Evolutionary conservation across 2,113 vertebrate genomes (phyloP).

Genomic region (Candoia aspera): DNA sequence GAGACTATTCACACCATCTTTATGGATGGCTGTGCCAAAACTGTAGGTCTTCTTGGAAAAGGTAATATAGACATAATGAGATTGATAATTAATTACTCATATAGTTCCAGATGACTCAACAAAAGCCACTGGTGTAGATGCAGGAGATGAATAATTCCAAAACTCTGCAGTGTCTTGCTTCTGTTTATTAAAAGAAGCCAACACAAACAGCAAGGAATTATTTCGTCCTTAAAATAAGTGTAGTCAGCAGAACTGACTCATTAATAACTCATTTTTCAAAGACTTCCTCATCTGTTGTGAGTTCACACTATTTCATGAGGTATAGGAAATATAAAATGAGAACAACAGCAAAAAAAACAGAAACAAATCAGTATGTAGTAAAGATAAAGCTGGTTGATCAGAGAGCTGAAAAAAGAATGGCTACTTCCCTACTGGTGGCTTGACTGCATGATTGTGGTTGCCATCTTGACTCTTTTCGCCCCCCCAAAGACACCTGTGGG

Average conservation of each 20-base stretch:
- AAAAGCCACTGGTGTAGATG: background rate
- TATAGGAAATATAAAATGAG: background rate
- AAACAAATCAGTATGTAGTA: background rate
- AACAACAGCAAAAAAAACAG: background rate
- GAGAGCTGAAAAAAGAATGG: background rate
- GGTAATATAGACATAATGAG: background rate
- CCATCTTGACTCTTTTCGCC: background rate
- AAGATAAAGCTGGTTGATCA: background rate
- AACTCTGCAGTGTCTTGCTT: background rate
- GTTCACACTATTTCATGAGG: background rate
- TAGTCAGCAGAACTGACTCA: background rate
- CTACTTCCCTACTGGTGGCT: background rate
- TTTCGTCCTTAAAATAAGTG: background rate
- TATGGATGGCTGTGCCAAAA: background rate
- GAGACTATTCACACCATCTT: slow-evolving; percentile 13
- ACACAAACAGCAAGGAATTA: background rate
- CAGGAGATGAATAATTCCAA: background rate
- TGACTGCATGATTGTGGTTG: background rate
- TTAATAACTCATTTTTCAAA: slow-evolving; percentile 21
- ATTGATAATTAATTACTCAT: slow-evolving; percentile 17
- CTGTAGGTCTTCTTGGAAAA: background rate
- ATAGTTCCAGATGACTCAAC: background rate
- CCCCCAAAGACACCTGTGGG: background rate
- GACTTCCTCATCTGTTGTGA: background rate
- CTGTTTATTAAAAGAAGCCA: slow-evolving; percentile 8